Evolutionary conservation across 2,113 vertebrate genomes (phyloP), one percentile per base, ranked within the genome.

Genomic region (Camelus bactrianus): DNA sequence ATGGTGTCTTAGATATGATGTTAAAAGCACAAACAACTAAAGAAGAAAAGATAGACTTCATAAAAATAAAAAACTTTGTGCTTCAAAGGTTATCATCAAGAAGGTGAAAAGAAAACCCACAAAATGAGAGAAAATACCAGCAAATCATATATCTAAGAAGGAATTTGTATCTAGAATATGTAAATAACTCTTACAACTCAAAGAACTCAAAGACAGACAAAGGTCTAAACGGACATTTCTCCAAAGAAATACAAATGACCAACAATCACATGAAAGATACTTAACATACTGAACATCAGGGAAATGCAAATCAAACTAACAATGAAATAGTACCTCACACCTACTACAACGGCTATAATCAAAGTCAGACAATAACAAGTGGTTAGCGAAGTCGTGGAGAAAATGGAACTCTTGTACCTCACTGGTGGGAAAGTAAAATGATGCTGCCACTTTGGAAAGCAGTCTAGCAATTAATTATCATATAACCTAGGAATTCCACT

Each of bases 211-310:
- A 69, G 48, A 58, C n/a, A 83, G 42, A 13, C 50, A 70, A 73
- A 83, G 48, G 22, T 69, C 50, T 88, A 54, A 79, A 72, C 1
- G 38, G 32, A 54, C 14, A 84, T 46, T 76, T 62, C n/a, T 80
- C 28, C 64, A 80, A 86, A 85, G n/a, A 91, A 95, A n/a, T 69
- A 54, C 35, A 91, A 86, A 79, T 86, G 35, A 58, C 28, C 76
- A 91, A 50, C 26, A 91, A 38, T 67, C 60, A 69, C 9, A 81
- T 58, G 30, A 72, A 72, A 56, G 35, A 58, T 64, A 38, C 4
- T 60, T 56, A 73, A 88, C 28, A 56, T 28, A 60, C 58, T n/a
- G n/a, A 17, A 48, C 19, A 88, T 60, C 8, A 35, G 30, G 30
- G 38, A 54, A 35, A 70, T 42, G 14, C 35, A 89, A 75, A 62